phyloP scores from a whole-genome alignment of 2,797 vertebrate species.

The Sphenodon punctatus region DNA sequence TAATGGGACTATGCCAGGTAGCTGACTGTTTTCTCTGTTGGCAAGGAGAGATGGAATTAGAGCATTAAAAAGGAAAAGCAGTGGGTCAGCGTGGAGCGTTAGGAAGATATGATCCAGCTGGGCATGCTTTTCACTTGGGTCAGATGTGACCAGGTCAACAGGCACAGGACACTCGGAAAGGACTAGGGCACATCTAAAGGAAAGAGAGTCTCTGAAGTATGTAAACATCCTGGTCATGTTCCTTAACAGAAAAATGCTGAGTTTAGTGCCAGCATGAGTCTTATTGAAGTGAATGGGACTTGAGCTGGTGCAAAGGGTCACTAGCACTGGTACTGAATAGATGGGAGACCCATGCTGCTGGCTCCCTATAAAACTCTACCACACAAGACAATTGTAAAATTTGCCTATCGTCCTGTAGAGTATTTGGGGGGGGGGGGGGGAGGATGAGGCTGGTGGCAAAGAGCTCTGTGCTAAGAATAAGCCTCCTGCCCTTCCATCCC shows the following conservation, averaged over 20 bases:
- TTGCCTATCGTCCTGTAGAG: rapidly evolving
- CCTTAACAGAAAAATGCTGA: no score
- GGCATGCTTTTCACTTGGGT: background rate
- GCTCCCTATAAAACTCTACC: no score
- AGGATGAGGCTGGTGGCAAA: no score
- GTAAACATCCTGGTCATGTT: background rate
- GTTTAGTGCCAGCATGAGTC: no score
- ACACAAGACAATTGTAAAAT: background rate
- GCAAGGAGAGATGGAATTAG: background rate
- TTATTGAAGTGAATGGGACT: no score
- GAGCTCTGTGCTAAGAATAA: background rate
- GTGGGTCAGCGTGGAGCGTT: background rate
- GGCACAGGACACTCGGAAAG: background rate
- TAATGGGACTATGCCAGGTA: background rate
- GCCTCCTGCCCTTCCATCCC: conserved; percentile 47
- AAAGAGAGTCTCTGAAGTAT: background rate
- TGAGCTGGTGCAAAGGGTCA: no score
- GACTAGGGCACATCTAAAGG: background rate
- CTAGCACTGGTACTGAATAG: background rate
- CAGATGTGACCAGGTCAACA: background rate
- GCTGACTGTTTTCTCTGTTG: background rate
- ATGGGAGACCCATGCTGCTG: background rate
- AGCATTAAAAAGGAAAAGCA: background rate
- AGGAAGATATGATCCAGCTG: background rate
- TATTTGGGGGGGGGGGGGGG: no score